Evolutionary conservation across 2,888 invertebrate genomes (phyloP), one percentile per base, ranked within the genome.

Genomic region (Zaprionus bogoriensis): DNA sequence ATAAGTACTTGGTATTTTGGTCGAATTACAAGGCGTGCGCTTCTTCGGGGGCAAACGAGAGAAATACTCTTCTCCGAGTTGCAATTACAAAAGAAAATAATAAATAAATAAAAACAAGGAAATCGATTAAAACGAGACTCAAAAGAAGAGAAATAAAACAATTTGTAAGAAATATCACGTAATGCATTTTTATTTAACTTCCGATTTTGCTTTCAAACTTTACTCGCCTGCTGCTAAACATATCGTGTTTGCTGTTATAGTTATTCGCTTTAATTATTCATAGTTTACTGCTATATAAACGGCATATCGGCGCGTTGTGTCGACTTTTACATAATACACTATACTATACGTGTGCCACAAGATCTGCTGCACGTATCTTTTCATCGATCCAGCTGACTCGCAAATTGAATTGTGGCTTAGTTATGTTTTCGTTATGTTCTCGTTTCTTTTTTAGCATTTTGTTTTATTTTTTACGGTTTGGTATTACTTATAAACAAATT

Each of bases 401-500:
- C 50, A 62, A 79, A 76, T 66, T 42, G 57, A 82, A 60, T 68
- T 70, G 58, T 50, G 46, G 25, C 28, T 50, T 27, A 32, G n/a
- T 17, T 53, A 51, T 30, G 14, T 23, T 32, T 48, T 42, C n/a
- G n/a, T n/a, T n/a, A n/a, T 32, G 22, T 12, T 36, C 48, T 53
- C 30, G 9, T 36, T 57, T 41, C 32, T 51, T 58, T 64, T 52
- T 53, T 30, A 32, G 38, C 60, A 38, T 54, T 50, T 3, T 61
- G 50, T 63, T 38, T 45, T 64, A 53, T 52, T 45, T 48, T 55
- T 65, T 64, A 77, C 41, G 64, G 74, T 85, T 85, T 82, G 79
- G 86, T 87, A 85, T 82, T 82, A 82, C 82, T 87, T 82, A 82
- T 82, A 82, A 62, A 82, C 82, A 82, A 82, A 68, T 82, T 87